Percentiles rank a stretch among this genome's conserved stretches.
These are phyloP conservation scores for Progne subis DNA, from an alignment of 2,113 vertebrate genomes.

Conservation along the genomic window DNA sequence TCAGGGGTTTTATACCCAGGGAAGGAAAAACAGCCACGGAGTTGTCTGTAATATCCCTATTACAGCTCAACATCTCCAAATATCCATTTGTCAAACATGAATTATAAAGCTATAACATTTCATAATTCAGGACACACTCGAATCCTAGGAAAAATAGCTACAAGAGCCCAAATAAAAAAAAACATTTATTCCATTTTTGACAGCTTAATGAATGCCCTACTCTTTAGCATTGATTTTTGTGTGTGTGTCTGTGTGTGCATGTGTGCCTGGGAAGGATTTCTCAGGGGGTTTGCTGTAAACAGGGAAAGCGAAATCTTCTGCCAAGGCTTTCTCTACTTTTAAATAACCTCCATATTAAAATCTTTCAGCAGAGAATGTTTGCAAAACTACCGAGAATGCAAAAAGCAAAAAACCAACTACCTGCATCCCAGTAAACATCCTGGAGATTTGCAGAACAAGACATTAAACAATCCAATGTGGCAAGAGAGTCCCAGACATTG, in stretches of 20 bases:
- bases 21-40: background rate
- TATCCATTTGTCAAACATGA: constrained; percentile 59
- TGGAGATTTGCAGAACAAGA: background rate
- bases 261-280: constrained; percentile 40
- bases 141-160: constrained; percentile 51
- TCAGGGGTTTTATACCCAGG: background rate
- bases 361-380: background rate
- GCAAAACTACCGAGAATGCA: background rate
- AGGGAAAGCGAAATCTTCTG: constrained; percentile 4
- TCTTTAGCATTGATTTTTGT: constrained; percentile 68
- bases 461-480: background rate
- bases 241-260: background rate
- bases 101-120: constrained; percentile 57
- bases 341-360: background rate
- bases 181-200: constrained; percentile 63
- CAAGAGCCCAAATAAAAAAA: constrained; percentile 46
- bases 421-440: background rate
- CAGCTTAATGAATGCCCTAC: constrained; percentile 68
- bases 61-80: constrained; percentile 34
- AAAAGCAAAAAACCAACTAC: background rate
- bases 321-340: background rate
- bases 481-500: background rate
- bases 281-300: constrained; percentile 53
- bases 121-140: constrained; percentile 53
- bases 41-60: constrained; percentile 16